These are phyloP conservation scores for Himalopsyche anomala DNA, from an alignment of 2,888 invertebrate species.

Conservation along the genomic window DNA sequence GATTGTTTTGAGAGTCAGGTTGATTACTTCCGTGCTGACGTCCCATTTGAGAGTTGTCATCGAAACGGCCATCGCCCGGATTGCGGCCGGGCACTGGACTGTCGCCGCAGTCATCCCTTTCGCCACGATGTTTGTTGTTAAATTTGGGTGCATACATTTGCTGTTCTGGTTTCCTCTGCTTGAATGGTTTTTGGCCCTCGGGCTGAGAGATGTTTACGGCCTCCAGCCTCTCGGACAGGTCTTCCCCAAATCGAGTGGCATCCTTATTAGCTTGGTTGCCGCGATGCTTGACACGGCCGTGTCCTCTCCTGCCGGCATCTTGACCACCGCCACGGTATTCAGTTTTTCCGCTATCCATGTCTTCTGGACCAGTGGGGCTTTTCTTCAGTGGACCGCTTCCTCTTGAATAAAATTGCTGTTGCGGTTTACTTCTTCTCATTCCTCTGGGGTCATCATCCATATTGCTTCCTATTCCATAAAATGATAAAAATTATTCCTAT, in stretches of 20 bases:
- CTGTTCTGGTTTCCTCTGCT: constrained; percentile 73
- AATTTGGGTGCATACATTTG: constrained; percentile 72
- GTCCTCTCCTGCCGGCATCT: constrained; percentile 69
- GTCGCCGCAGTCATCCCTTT: constrained; percentile 63
- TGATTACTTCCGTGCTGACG: constrained; percentile 46
- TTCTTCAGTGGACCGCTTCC: constrained; percentile 86
- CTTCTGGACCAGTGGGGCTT: constrained; percentile 79
- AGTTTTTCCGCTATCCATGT: constrained; percentile 75
- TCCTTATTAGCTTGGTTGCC: constrained; percentile 58
- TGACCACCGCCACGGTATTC: constrained; percentile 67
- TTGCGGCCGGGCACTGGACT: constrained; percentile 64
- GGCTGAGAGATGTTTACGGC: constrained; percentile 50
- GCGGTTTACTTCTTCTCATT: constrained; percentile 81
- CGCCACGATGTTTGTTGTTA: constrained; percentile 60
- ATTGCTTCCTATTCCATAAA: constrained; percentile 67
- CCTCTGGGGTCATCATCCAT: constrained; percentile 78
- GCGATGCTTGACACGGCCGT: constrained; percentile 72
- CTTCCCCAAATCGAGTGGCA: constrained; percentile 58
- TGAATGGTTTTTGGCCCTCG: constrained; percentile 56
- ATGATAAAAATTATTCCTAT: neutral
- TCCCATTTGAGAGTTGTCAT: constrained; percentile 66
- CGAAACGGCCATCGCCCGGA: constrained; percentile 57
- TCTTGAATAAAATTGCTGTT: constrained; percentile 84
- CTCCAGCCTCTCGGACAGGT: constrained; percentile 56
- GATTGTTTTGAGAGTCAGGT: constrained; percentile 55